Evolutionary conservation across 2,113 vertebrate genomes (phyloP).

Genomic region (Bufo gargarizans): DNA sequence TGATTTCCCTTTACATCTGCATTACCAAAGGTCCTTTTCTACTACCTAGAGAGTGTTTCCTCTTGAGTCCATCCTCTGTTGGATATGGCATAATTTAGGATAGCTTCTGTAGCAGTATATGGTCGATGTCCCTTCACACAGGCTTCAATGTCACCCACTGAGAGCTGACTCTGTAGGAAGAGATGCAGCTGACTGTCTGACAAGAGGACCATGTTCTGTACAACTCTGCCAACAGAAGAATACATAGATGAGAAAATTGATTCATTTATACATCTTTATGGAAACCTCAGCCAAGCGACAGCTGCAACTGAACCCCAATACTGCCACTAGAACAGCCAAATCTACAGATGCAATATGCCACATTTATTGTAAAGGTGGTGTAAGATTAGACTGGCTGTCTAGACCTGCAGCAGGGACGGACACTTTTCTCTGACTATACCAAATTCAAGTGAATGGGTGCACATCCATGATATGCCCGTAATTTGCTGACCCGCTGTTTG

Average conservation of each 20-base stretch:
- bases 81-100: conserved; percentile 88
- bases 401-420: no score
- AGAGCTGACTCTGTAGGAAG: conserved; percentile 95
- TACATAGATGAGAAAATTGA: not conserved
- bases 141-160: conserved; percentile 84
- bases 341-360: no score
- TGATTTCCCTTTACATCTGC: conserved; percentile 13
- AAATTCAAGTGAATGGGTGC: no score
- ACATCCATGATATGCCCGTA: no score
- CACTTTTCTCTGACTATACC: no score
- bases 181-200: conserved; percentile 97
- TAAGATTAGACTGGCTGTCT: no score
- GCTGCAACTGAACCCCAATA: not conserved
- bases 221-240: conserved; percentile 73
- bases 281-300: not conserved
- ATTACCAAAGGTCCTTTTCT: not conserved
- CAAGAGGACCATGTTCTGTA: conserved; percentile 91
- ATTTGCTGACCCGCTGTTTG: no score
- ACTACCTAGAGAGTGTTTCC: conserved; percentile 68
- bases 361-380: no score
- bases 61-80: conserved; percentile 85
- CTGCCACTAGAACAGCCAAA: no score
- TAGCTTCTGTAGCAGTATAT: conserved; percentile 84
- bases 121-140: conserved; percentile 87
- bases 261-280: not conserved